Evolutionary conservation across 2,113 vertebrate genomes (phyloP), one percentile per base, ranked within the genome.

Genomic region (Ochotona curzoniae): DNA sequence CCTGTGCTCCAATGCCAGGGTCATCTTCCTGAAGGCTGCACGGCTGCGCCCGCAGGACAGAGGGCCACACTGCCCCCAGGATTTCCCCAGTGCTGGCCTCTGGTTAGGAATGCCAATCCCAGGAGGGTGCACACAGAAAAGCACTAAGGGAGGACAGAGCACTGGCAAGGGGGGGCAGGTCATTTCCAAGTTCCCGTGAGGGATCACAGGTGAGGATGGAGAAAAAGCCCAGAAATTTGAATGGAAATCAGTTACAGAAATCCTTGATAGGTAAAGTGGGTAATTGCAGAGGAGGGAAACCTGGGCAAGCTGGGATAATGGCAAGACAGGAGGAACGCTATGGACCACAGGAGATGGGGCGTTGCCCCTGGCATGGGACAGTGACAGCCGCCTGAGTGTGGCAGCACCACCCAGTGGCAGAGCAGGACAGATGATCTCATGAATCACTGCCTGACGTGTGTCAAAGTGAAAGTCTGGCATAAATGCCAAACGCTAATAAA

Each of bases 401-500:
- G 20, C 4, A 1, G 20, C 4, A 1, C 49, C 13, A 1, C 49
- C 54, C 30, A 17, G 54, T 13, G 35, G 44, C 14, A 26, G 23
- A 5, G 14, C 30, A 0, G 32, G 2, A 17, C 13, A 35, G n/a
- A 74, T 5, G 12, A 51, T 18, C 64, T 38, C 26, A 47, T 63
- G 47, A 78, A 47, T 87, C 71, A 73, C 47, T 1, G 20, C 2
- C 12, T 32, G 47, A 35, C 85, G 32, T 64, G n/a, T 3, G 67
- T 75, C 61, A n/a, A 13, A 74, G 35, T 28, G 6, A 8, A 74
- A n/a, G 70, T 80, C 70, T 17, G 4, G 26, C 0, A 0, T 64
- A 87, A 94, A 87, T 69, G 87, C 83, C 71, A 83, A 15, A 54
- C 67, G 35, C 30, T 69, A 83, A 74, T 83, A 66, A 92, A 89